Base-by-base conservation (phyloP, 1,140 invertebrate species). In the Ladona fulva region DNA sequence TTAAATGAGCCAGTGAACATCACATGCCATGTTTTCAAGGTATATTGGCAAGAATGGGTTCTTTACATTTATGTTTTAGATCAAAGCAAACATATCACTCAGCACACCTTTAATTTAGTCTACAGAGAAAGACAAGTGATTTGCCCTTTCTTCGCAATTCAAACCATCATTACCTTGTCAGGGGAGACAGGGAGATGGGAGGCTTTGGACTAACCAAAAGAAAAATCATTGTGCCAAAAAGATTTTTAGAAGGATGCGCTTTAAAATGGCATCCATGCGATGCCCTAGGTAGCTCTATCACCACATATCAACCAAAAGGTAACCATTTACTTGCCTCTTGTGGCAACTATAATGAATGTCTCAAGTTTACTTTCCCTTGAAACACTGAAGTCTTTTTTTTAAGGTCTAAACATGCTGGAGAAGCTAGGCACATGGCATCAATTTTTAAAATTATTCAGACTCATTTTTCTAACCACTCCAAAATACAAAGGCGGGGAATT, bases 381-480 rank as follows among this genome's bases (percentile, higher is more conserved):
- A 66, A 66, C 1, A 3, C 3, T 37, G 1, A 6, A 66, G 52
- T 66, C 52, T 66, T 22, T 66, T 52, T n/a, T 37, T 37, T 5
- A 37, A 66, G 52, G 52, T 66, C 52, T 66, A 66, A 66, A 66
- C 52, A 66, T 66, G 52, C 52, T 66, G 52, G 44, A 66, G 12
- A 66, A 66, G 52, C 52, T 66, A 66, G 52, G 52, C 52, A 66
- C 52, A 66, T 66, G 52, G 52, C 52, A 66, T 66, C 14, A 66
- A 22, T 66, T 66, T 66, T 66, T 6, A 66, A 66, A 66, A 66
- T 66, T 66, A 66, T 66, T 66, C 52, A 66, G 52, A 66, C 52
- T 66, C 52, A 19, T 66, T 66, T 66, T 66, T 22, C 52, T 66
- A 66, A 66, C 52, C 52, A 66, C 12, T 66, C 14, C 52, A 66